Base-by-base conservation (phyloP, 2,888 invertebrate species). In the Yponomeuta malinellus region DNA sequence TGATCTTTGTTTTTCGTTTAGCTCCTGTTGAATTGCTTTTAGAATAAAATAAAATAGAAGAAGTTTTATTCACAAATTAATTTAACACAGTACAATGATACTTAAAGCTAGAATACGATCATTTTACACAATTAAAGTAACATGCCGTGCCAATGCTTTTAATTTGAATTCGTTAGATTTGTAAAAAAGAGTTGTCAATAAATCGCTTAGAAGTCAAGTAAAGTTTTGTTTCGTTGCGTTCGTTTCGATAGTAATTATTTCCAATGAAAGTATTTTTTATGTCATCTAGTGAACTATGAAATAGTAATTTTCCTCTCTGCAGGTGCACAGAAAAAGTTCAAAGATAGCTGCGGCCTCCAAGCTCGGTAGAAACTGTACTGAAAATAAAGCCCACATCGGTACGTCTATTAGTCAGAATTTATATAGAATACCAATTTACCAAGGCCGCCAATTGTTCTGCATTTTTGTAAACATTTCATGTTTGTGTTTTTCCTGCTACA, bases 311-410 rank as follows among this genome's bases (percentile, higher is more conserved):
- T 84, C 78, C 80, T 83, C 77, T 80, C 85, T 78, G 74, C 90
- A 89, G 90, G 87, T 89, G 81, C 82, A 88, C 87, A 75, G 87
- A 88, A 84, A 89, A 87, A 78, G 81, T 89, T 77, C 88, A 88
- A 88, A 89, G 88, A 81, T 89, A 89, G 83, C 85, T 82, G 75
- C 83, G 79, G 80, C 81, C 77, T 77, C 75, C 83, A 78, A 74
- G 80, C 77, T 76, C 83, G 78, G 75, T 80, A 74, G 78, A 74
- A 78, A 79, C 78, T 80, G 77, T 77, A 78, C 77, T 71, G 66
- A 72, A 70, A 64, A 33, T 23, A 66, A 72, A 71, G 71, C 48
- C 66, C 59, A 71, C 70, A 69, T 69, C n/a, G 71, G 43, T 59
- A 48, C 63, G 29, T 64, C 48, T 48, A n/a, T 15, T 3, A 15